phyloP scores from a whole-genome alignment of 1,140 invertebrate genomes.

The Neuroterus valhalla region DNA sequence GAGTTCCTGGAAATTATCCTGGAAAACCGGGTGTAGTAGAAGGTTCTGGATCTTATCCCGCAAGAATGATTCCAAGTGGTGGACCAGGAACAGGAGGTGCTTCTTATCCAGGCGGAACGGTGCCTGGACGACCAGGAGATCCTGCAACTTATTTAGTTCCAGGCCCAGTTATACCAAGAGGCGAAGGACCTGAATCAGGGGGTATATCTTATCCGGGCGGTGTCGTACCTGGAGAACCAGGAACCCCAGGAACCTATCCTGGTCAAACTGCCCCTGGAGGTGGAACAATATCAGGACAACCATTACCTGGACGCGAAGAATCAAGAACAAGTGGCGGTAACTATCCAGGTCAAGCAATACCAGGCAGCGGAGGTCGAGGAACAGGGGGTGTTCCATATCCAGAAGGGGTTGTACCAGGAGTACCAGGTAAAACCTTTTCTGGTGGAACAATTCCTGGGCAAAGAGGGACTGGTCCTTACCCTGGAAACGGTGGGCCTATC shows the following conservation, averaged over 20 bases:
- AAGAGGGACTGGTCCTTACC: no score
- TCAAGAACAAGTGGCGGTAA: background rate
- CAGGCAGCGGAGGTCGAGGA: background rate
- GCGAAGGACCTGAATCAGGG: no score
- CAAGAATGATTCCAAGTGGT: background rate
- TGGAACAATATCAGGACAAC: no score
- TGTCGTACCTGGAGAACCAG: background rate
- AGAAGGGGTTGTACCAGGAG: background rate
- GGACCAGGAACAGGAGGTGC: constrained; percentile 33
- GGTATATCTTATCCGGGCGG: background rate
- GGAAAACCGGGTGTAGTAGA: background rate
- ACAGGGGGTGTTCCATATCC: constrained; percentile 25
- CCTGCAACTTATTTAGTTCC: constrained; percentile 26
- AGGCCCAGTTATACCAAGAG: no score
- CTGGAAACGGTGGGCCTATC: no score
- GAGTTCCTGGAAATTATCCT: background rate
- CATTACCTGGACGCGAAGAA: constrained; percentile 35
- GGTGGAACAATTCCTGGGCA: no score
- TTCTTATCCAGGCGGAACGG: constrained; percentile 34
- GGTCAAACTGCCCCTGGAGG: background rate
- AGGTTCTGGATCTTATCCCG: background rate
- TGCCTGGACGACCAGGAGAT: constrained; percentile 39
- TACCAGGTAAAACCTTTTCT: background rate
- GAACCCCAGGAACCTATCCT: constrained; percentile 36
- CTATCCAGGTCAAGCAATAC: background rate